These are phyloP conservation scores for Babyrousa celebensis DNA, from an alignment of 2,797 vertebrate species.

Conservation along the genomic window DNA sequence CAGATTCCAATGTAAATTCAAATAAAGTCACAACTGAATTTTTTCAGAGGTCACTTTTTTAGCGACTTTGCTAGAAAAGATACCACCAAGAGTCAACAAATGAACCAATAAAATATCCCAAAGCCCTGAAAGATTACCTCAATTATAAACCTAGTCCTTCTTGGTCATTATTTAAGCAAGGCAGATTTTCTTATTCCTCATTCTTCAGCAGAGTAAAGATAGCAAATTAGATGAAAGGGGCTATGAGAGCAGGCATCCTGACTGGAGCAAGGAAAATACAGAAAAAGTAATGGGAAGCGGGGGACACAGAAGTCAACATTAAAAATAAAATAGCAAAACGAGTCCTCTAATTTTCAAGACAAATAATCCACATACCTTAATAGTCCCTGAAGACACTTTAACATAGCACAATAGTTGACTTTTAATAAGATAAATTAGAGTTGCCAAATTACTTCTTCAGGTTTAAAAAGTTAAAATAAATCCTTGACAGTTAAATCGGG, in stretches of 20 bases:
- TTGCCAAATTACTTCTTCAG: conserved; percentile 49
- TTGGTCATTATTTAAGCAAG: not conserved
- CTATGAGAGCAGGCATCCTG: not conserved
- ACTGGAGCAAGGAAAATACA: not conserved
- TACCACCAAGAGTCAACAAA: conserved; percentile 40
- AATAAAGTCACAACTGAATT: not conserved
- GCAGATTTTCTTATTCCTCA: not conserved
- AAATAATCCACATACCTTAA: not conserved
- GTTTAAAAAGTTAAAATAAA: conserved; percentile 61
- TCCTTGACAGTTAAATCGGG: not conserved
- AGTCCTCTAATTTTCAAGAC: conserved; percentile 41
- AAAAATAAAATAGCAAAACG: conserved; percentile 25
- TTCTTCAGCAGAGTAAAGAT: not conserved
- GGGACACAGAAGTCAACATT: not conserved
- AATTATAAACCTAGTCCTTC: not conserved
- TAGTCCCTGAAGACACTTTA: not conserved
- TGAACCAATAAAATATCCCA: not conserved
- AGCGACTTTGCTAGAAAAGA: not conserved
- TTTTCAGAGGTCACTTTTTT: conserved; percentile 38
- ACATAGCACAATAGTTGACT: not conserved
- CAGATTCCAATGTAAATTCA: conserved; percentile 38
- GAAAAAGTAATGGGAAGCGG: not conserved
- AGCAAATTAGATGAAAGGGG: not conserved
- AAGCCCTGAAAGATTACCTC: not conserved
- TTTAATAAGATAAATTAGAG: conserved; percentile 43